Conservation (phyloP, 2,113 vertebrate genomes). For the Agapornis roseicollis region DNA sequence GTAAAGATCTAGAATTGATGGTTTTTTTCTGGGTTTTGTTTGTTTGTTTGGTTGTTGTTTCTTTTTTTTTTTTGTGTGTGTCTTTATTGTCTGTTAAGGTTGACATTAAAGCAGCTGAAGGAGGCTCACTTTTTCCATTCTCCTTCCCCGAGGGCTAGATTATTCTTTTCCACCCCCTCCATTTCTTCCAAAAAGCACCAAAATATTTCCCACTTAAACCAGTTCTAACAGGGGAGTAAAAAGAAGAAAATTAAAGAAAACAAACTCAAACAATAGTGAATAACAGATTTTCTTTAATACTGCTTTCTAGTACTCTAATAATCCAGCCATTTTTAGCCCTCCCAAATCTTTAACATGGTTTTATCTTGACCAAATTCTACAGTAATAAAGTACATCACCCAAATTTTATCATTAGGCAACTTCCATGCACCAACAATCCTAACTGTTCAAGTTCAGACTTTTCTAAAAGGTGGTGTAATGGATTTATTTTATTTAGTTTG, state of each 20-base stretch:
- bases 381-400: neutral
- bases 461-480: neutral
- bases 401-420: neutral
- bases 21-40: neutral
- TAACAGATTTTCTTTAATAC: neutral
- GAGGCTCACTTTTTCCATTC: conserved; percentile 12
- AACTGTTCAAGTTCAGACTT: neutral
- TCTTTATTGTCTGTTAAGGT: conserved; percentile 15
- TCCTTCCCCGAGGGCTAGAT: conserved; percentile 46
- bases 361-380: neutral
- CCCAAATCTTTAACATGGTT: neutral
- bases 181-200: neutral
- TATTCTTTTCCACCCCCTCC: neutral
- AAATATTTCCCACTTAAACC: neutral
- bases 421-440: neutral
- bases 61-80: neutral
- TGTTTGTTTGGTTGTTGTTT: neutral
- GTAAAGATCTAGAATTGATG: neutral
- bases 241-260: neutral
- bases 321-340: neutral
- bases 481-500: neutral
- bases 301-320: neutral
- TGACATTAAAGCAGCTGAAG: conserved; percentile 44
- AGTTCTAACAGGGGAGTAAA: neutral
- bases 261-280: neutral